Conservation (phyloP, 1,140 invertebrate genomes). For the Hydropsyche tenuis region DNA sequence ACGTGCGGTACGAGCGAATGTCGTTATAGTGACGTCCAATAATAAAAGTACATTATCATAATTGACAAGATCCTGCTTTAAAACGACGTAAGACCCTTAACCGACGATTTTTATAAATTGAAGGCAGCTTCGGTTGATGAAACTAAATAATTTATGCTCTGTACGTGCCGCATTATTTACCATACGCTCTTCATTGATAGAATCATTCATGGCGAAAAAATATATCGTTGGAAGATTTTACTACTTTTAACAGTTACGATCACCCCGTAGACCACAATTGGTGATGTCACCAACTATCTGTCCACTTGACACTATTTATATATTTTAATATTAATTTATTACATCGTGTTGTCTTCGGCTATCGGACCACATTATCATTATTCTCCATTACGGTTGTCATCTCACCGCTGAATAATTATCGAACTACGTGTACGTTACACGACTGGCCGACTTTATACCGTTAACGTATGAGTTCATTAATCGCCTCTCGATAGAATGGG, state of each 20-base stretch:
- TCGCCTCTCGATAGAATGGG: background rate
- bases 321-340: conserved; percentile 23
- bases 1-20: background rate
- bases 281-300: conserved; percentile 24
- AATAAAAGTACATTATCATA: conserved; percentile 2
- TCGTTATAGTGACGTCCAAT: background rate
- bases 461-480: background rate
- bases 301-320: conserved; percentile 20
- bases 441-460: background rate
- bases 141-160: background rate
- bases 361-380: background rate
- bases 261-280: conserved; percentile 23
- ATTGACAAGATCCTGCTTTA: conserved; percentile 9
- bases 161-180: background rate
- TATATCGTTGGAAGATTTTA: background rate
- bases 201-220: too few relatives aligned
- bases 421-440: background rate
- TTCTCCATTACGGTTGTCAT: conserved; percentile 6
- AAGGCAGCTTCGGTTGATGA: background rate
- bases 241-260: conserved; percentile 2
- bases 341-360: conserved; percentile 1
- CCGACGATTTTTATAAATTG: conserved; percentile 20
- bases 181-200: too few relatives aligned
- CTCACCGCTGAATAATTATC: conserved; percentile 17
- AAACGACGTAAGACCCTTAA: conserved; percentile 17